Base-by-base conservation (phyloP, 2,888 invertebrate genomes). In the Dicyrtomina minuta region DNA sequence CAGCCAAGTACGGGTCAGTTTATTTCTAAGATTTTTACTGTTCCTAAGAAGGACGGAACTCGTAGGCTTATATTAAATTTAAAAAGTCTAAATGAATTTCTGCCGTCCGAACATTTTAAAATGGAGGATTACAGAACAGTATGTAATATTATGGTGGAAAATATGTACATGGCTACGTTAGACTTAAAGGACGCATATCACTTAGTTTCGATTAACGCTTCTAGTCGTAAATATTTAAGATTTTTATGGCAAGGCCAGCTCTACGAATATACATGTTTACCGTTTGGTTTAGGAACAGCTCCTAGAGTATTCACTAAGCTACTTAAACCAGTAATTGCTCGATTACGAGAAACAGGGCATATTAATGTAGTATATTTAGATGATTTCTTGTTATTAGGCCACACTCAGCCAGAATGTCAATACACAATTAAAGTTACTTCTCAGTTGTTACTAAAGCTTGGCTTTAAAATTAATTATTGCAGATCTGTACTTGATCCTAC, bases 121-220 rank as follows among this genome's bases (percentile, higher is more conserved):
- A 61, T 73, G 61, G 72, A 72, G 51, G 70, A 70, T 41, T 60
- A 65, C 44, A 39, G 68, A 22, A 27, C 43, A 13, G 72, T 67
- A 1, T 62, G 64, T 46, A 60, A 65, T 39, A 41, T 70, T 17
- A 13, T 72, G 1, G 17, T 13, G 8, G 5, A 1, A n/a, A n/a
- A n/a, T 44, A n/a, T 20, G 20, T 72, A 49, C 41, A 33, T 70
- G 55, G 43, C 55, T 20, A 68, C 60, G 15, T 60, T 72, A 24
- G 72, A 72, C 49, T 15, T 68, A n/a, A 22, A 58, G 26, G 72
- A 73, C 46, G 72, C 70, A 5, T 72, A 70, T 55, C 62, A 61
- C 56, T 15, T 44, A 5, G 53, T 72, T 1, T 59, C 68, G 12
- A 60, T 72, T n/a, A n/a, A 56, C 33, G 17, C 1, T 13, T 10